Evolutionary conservation across 2,888 invertebrate genomes (phyloP).

Genomic region (Therioaphis trifolii): DNA sequence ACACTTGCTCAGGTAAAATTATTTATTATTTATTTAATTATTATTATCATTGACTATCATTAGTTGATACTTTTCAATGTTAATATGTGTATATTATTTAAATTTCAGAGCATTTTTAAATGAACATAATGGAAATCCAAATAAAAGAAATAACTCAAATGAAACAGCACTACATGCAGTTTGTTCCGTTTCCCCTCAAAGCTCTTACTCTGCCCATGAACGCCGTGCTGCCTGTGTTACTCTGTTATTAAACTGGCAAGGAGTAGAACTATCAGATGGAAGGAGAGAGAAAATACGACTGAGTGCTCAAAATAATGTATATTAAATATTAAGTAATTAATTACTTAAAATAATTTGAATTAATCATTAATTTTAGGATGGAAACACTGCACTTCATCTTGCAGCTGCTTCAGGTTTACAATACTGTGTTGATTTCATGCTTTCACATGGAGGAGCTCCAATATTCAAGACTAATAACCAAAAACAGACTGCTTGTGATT

Average conservation of each 20-base stretch:
- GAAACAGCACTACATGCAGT: conserved; percentile 76
- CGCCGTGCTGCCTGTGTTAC: conserved; percentile 74
- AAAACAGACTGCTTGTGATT: conserved; percentile 76
- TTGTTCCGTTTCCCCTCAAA: conserved; percentile 71
- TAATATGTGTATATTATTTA: neutral
- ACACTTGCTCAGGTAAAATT: conserved; percentile 70
- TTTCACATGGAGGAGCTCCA: conserved; percentile 72
- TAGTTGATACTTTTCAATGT: neutral
- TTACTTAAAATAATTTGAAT: conserved; percentile 17
- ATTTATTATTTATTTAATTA: neutral
- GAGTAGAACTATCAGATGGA: conserved; percentile 69
- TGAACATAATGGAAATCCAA: conserved; percentile 77
- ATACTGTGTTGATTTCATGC: conserved; percentile 75
- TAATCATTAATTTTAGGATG: conserved; percentile 70
- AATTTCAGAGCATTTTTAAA: conserved; percentile 73
- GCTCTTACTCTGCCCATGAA: conserved; percentile 72
- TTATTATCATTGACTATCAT: neutral
- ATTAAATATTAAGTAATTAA: conserved; percentile 42
- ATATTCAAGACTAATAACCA: conserved; percentile 75
- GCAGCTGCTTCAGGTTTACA: conserved; percentile 75
- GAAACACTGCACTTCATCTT: conserved; percentile 77
- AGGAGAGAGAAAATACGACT: conserved; percentile 73
- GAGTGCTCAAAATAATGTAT: conserved; percentile 74
- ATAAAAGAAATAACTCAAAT: conserved; percentile 75
- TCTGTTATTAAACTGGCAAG: conserved; percentile 75